Conservation (phyloP, 2,113 vertebrate species). For the Mixornis gularis region DNA sequence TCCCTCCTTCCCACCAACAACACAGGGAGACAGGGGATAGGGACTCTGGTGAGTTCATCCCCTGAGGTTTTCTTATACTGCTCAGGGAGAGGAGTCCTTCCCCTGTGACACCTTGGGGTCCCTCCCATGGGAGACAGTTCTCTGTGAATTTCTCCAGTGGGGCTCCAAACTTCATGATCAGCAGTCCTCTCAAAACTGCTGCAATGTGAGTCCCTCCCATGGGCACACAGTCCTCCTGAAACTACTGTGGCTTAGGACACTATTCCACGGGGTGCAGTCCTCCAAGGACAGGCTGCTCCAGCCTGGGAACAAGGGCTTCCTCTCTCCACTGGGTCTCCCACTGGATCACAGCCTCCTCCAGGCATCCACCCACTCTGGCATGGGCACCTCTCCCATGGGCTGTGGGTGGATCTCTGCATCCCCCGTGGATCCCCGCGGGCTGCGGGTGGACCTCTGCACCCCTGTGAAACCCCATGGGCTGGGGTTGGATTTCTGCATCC, state of each 20-base stretch:
- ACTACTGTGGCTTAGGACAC: fast-evolving
- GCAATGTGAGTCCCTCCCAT: fast-evolving
- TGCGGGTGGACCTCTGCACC: background rate
- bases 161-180: background rate
- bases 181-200: background rate
- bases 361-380: fast-evolving
- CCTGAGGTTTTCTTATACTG: fast-evolving
- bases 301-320: background rate
- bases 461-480: fast-evolving
- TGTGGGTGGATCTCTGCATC: background rate
- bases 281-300: background rate
- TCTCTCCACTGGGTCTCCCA: background rate
- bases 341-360: background rate
- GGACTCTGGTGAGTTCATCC: background rate
- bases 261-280: fast-evolving
- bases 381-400: background rate
- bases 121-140: background rate
- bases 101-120: fast-evolving
- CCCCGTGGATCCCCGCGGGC: background rate
- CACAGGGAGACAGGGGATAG: fast-evolving
- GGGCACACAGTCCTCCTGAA: background rate
- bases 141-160: fast-evolving
- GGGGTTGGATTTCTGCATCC: too few relatives aligned
- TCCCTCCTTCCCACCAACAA: background rate
- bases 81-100: background rate